Evolutionary conservation across 2,888 invertebrate genomes (phyloP), one percentile per base, ranked within the genome.

Genomic region (Keiferia lycopersicella): DNA sequence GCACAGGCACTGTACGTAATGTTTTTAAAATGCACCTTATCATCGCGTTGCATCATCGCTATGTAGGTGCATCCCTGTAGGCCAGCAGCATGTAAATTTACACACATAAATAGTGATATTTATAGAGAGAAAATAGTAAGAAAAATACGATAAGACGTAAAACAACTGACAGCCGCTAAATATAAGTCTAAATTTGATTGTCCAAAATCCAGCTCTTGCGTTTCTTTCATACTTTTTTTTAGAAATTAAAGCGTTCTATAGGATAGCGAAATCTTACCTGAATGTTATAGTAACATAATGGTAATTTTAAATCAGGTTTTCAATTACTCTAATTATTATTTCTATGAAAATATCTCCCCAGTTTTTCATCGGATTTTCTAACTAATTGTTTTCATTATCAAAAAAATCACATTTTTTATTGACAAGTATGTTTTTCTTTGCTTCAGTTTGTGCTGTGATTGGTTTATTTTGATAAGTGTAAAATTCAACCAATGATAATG

Each of bases 91-190:
- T 87, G 83, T 83, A 88, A 86, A 79, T 76, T 48, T 71, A 73
- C 68, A 76, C 68, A 77, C 66, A 71, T 69, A 51, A 51, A 26
- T 74, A 69, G 65, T 65, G 65, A 68, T 71, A 74, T 71, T 73
- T 72, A 71, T 74, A 67, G 66, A 75, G 75, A 74, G 69, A 76
- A 74, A 74, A 72, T 70, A 70, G 65, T 69, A 65, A 62, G 59
- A 68, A 73, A 79, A 78, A 76, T 76, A 76, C 72, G 79, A 71
- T 83, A 73, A 83, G 84, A 86, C 88, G 89, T 90, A 90, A 89
- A 91, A 91, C 89, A 90, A 87, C 83, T 91, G 91, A 91, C 91
- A 91, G 87, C 87, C 89, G 91, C 87, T 81, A 82, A 82, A 81
- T 82, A 79, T 80, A 62, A 83, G 81, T 83, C 83, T 82, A 81